Base-by-base conservation (phyloP, 2,797 vertebrate genomes). In the Catamblyrhynchus diadema region DNA sequence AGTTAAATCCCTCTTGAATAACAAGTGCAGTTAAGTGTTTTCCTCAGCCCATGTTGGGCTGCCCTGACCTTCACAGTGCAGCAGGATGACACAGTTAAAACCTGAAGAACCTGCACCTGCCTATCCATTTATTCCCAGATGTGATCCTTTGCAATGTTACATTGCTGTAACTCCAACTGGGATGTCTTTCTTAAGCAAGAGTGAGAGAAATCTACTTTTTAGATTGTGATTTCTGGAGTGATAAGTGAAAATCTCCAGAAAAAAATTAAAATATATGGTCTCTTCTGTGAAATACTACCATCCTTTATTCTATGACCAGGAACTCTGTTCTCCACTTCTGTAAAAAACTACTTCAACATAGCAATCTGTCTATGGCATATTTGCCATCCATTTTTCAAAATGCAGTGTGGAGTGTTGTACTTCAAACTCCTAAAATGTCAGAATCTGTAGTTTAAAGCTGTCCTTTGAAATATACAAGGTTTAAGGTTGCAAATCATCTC, bases 391-490 rank as follows among this genome's bases (percentile, higher is more conserved):
- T 33, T 81, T 84, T 82, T 77, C 54, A 35, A 62, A 77, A 54
- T 20, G 19, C 9, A 32, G 1, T 12, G 16, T 27, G 10, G 6
- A 61, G 9, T 1, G 0, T 8, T 24, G 32, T 59, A 56, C 16
- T 74, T 54, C 14, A 83, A 83, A 44, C 8, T 2, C 14, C 10
- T n/a, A 53, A 75, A 65, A 66, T 47, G 9, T 39, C 22, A 64
- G 13, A 62, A 9, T 51, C 42, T 56, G 10, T 64, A 54, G 8
- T 53, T 73, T 62, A 74, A 81, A 66, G 11, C 22, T 70, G 5
- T 11, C 39, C 16, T 65, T 69, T 65, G 39, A 89, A 69, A 30
- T 47, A 69, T 5, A 6, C 10, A 54, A 50, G 2, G 3, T 25
- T 69, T 81, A 20, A 67, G 27, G 8, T 11, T 42, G 6, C 3